Base-by-base conservation (phyloP, 2,888 invertebrate genomes). In the Spodoptera picta region DNA sequence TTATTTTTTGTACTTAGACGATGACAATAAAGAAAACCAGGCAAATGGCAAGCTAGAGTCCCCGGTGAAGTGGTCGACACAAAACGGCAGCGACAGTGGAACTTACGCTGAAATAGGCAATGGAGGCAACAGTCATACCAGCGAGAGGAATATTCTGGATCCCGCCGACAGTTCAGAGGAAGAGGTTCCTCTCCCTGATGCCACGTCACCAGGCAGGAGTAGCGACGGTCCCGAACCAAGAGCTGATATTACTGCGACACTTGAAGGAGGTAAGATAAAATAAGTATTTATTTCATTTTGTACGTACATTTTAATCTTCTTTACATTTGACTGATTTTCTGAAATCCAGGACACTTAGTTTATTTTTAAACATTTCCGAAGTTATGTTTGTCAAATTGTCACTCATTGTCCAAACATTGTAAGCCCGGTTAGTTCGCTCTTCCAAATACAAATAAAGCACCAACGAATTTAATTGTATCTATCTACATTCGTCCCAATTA, bases 11-110 rank as follows among this genome's bases (percentile, higher is more conserved):
- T 27, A 19, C 50, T 2, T 77, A 89, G 94, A 94, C 76, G 94
- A 94, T 67, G 94, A 94, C 86, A 94, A 94, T 86, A 94, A 94
- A 87, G 94, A 94, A 78, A 94, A 94, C 69, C 94, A 94, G 79
- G 89, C 93, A 6, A 94, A 94, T 65, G 94, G 94, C 9, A 94
- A 94, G 83, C 83, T 94, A 4, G 94, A 94, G 48, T 94, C 94
- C 4, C 94, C 94, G 0, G 87, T 94, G 36, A 92, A 91, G 84
- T 94, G 94, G 94, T 89, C 91, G 19, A 89, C 89, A 57, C 94
- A 94, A 69, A 94, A 94, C 59, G 95, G 94, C 4, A 94, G 95
- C 54, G 95, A 95, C 71, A 95, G 95, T 68, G 94, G 95, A 2
- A 95, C 95, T 14, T 95, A 95, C 69, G 95, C 95, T 11, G 95